Conservation (phyloP, 2,797 vertebrate genomes). For the Enteromius viviparus region DNA sequence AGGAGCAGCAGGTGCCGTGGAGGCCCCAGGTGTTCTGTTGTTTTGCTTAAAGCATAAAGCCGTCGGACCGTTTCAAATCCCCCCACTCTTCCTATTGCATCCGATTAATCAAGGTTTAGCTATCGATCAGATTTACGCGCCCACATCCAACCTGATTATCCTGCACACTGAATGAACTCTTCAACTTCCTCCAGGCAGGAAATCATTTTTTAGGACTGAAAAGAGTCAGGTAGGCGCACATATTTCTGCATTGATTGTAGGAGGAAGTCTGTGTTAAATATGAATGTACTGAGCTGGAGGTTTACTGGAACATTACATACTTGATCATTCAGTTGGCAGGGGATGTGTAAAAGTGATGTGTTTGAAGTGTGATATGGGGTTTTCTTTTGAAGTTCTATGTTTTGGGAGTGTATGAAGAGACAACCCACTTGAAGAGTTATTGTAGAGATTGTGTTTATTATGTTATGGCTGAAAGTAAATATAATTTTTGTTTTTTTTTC, state of each 20-base stretch:
- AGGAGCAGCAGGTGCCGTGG: conserved; percentile 51
- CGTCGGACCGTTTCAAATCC: conserved; percentile 36
- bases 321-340: not conserved
- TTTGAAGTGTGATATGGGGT: not conserved
- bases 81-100: conserved; percentile 1
- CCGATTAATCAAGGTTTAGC: conserved; percentile 48
- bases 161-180: conserved; percentile 36
- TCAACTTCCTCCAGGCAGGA: conserved; percentile 20
- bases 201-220: conserved; percentile 12
- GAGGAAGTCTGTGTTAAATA: conserved; percentile 2
- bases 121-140: conserved; percentile 16
- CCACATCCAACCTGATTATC: conserved; percentile 39
- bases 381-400: not conserved
- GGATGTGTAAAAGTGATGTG: not conserved
- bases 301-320: not conserved
- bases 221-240: not conserved
- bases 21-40: conserved; percentile 53
- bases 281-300: not conserved
- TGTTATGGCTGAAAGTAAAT: too few species aligned
- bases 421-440: not conserved
- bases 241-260: not conserved
- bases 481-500: too few species aligned
- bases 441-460: not conserved
- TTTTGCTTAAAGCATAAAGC: conserved; percentile 19
- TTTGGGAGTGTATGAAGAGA: not conserved